Conservation (phyloP, 2,113 vertebrate species). For the Mormyrus iriodes region DNA sequence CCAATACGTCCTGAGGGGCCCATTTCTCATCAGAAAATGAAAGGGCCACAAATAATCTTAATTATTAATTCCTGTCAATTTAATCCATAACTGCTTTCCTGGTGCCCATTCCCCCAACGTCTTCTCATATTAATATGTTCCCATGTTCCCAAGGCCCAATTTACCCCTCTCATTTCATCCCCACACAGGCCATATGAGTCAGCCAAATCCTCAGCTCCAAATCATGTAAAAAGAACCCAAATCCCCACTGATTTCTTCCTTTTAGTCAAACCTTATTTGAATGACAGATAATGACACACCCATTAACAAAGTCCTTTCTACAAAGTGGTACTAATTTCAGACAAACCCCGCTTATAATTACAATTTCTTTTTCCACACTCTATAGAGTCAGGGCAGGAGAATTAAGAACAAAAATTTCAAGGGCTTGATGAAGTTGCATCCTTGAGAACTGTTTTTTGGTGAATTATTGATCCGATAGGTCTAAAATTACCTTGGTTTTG, state of each 20-base stretch:
- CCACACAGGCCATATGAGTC: background rate
- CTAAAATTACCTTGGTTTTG: background rate
- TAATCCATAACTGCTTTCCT: constrained; percentile 6
- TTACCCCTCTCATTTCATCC: background rate
- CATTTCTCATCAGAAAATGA: background rate
- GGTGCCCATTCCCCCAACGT: background rate
- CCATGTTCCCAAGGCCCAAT: background rate
- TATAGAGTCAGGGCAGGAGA: background rate
- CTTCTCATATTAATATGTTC: background rate
- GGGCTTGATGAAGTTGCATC: background rate
- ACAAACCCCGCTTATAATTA: background rate
- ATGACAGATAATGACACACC: background rate
- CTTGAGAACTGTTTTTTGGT: background rate
- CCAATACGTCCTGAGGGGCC: background rate
- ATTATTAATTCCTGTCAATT: constrained; percentile 23
- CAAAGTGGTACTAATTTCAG: background rate
- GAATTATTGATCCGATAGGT: background rate
- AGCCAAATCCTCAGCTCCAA: background rate
- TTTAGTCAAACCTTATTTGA: background rate
- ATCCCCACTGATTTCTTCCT: background rate
- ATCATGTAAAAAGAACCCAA: background rate
- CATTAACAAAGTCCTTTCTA: background rate
- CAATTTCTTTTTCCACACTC: background rate
- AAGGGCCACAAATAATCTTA: constrained; percentile 8
- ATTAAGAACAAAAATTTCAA: background rate